Base-by-base conservation (phyloP, 2,797 vertebrate genomes). In the Clarias fuscus region DNA sequence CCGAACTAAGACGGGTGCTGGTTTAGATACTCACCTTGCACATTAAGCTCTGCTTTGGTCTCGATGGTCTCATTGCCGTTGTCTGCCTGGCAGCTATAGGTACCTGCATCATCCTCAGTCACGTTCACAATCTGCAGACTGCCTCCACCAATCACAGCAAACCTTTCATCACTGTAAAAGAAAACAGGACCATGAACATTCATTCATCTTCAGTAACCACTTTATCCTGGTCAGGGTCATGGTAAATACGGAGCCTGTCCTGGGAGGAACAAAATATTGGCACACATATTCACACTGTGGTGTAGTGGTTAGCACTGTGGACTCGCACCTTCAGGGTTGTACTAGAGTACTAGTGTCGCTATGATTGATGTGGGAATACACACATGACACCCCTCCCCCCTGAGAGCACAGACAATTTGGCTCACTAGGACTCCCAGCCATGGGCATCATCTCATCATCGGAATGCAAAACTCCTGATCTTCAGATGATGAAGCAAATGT, bases 71-170 rank as follows among this genome's bases (percentile, higher is more conserved):
- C 91, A 7, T 99, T 99, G 56, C 92, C 92, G 0, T 93, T 97
- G 37, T 97, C 96, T 0, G 94, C 96, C 86, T 95, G 86, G 91
- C 98, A 99, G 90, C 93, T 95, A 86, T 99, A 99, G 14, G 93
- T 92, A 14, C 98, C 98, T 0, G 91, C 94, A 3, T 99, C 97
- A 1, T 93, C 94, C 82, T 97, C 96, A 0, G 89, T 94, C 68
- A 99, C 90, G 17, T 95, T 96, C 4, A 79, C 91, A 89, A 99
- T 96, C 91, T 94, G 94, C 87, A 99, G 93, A 76, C 93, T 96
- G 27, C 97, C 96, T 27, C 97, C 97, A 15, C 94, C 95, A 73
- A 97, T 93, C 88, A 98, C 76, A 56, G 95, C 90, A 77, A 94
- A 86, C 0, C 89, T 94, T 5, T 91, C 93, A 24, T 92, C 93